Base-by-base conservation (phyloP, 2,888 invertebrate species). In the Pyrgus malvae region DNA sequence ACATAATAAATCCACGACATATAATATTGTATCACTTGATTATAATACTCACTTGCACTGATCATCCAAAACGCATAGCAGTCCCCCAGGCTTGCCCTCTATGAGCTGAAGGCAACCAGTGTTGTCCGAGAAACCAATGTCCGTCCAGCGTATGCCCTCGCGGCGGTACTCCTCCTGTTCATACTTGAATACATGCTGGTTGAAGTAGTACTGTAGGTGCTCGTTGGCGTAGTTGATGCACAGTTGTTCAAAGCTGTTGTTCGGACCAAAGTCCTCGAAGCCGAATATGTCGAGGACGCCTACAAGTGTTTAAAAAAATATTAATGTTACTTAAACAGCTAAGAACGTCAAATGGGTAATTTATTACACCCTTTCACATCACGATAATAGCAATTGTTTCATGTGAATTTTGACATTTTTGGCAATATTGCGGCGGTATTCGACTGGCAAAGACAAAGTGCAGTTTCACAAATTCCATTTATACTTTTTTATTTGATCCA, bases 201-300 rank as follows among this genome's bases (percentile, higher is more conserved):
- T 98, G 91, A 99, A 99, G 83, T 98, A 98, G 83, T 97, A 97
- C 88, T 99, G 98, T 46, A 99, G 92, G 83, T 98, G 98, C 83
- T 99, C 98, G 82, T 99, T 99, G 12, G 98, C 98, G 83, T 97
- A 98, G 91, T 99, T 99, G 69, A 99, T 98, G 85, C 98, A 98
- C 66, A 98, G 93, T 86, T 98, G 98, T 83, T 99, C 98, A 82
- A 98, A 98, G 80, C 97, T 98, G 85, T 96, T 96, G 82, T 93
- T 94, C 55, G 94, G 92, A 57, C 95, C 97, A 77, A 98, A 98
- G 87, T 98, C 98, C 82, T 98, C 98, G 87, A 99, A 99, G 17
- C 98, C 98, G 87, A 98, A 98, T 74, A 98, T 98, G 82, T 98
- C 98, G 64, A 98, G 91, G 55, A 98, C 98, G 59, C 98, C 96